Percentiles rank a stretch among this genome's conserved stretches.
Evolutionary conservation across 2,888 invertebrate species (phyloP).

Genomic region (Heliconius sara): DNA sequence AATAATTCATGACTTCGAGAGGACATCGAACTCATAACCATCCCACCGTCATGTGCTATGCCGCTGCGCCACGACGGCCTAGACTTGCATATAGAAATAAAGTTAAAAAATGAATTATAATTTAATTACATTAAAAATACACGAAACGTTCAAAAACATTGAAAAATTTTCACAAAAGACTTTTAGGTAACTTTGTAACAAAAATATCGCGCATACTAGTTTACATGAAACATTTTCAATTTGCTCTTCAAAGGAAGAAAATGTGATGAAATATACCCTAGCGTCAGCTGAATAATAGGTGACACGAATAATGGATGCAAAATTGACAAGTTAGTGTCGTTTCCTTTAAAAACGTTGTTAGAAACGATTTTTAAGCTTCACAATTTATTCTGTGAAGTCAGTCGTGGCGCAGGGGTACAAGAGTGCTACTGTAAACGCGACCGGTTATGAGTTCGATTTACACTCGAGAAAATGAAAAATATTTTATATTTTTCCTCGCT

Average conservation of each 20-base stretch:
- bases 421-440: too few species aligned
- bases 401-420: too few species aligned
- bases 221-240: conserved; percentile 16
- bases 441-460: too few species aligned
- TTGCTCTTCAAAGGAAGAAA: conserved; percentile 12
- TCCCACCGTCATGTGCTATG: too few species aligned
- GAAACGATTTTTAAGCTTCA: not conserved
- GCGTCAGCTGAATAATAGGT: not conserved
- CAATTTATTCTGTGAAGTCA: too few species aligned
- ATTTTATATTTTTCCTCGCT: too few species aligned
- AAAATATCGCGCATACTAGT: not conserved
- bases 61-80: too few species aligned
- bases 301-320: conserved; percentile 2
- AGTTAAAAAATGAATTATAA: not conserved
- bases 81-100: not conserved
- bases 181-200: conserved; percentile 10
- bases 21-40: too few species aligned
- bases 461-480: too few species aligned
- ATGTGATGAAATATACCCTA: conserved; percentile 17
- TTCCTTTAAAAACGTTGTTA: not conserved
- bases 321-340: conserved; percentile 11
- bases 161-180: not conserved
- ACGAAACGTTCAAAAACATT: not conserved
- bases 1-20: too few species aligned
- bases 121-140: not conserved